Conservation (phyloP, 2,797 vertebrate genomes). For the Dallia pectoralis region DNA sequence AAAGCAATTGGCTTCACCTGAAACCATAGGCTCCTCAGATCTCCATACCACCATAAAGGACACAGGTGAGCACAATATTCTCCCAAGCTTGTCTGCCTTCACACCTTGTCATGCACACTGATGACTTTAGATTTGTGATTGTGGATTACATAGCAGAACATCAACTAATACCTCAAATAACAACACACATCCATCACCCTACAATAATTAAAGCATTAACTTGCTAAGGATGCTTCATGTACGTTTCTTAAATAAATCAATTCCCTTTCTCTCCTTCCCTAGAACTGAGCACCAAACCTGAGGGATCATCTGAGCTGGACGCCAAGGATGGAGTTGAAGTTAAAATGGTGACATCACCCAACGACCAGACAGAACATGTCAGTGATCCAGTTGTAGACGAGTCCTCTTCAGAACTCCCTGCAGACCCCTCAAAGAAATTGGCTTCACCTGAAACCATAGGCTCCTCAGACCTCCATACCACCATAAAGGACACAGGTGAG, state of each 20-base stretch:
- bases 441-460: not conserved
- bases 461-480: not conserved
- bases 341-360: not conserved
- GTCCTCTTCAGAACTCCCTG: not conserved
- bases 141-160: too few species aligned
- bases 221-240: not conserved
- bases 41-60: not conserved
- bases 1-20: not conserved
- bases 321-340: not conserved
- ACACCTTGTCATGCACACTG: too few species aligned
- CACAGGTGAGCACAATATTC: not conserved
- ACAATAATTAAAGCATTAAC: too few species aligned
- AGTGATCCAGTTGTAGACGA: not conserved
- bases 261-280: not conserved
- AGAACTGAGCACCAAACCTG: not conserved
- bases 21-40: not conserved
- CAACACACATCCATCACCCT: too few species aligned
- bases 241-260: not conserved
- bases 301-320: slow-evolving; percentile 10
- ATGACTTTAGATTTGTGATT: too few species aligned
- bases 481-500: too few species aligned
- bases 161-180: too few species aligned
- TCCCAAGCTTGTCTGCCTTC: too few species aligned
- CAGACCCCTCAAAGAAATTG: not conserved
- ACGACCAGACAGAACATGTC: not conserved